These are phyloP conservation scores for Dasypolia templi DNA, from an alignment of 2,888 invertebrate genomes.

Conservation along the genomic window DNA sequence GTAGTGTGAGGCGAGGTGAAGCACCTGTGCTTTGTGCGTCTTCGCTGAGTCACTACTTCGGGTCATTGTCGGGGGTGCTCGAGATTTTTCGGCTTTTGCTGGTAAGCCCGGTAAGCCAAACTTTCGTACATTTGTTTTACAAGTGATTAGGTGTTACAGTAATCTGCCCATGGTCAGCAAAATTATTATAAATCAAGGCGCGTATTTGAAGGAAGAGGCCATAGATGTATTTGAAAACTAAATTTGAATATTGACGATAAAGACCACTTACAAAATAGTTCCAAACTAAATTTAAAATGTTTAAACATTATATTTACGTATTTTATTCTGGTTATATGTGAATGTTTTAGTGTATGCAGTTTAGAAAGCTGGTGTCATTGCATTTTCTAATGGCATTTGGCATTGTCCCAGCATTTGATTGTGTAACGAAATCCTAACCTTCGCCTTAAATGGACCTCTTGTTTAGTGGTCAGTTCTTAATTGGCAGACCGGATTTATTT, in stretches of 20 bases:
- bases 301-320: not conserved
- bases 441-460: conserved; percentile 28
- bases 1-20: conserved; percentile 64
- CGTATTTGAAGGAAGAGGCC: not conserved
- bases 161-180: not conserved
- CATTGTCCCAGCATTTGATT: conserved; percentile 56
- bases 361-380: conserved; percentile 48
- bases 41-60: conserved; percentile 43
- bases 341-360: not conserved
- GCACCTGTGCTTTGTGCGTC: conserved; percentile 58
- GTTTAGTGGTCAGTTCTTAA: conserved; percentile 12
- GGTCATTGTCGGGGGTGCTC: conserved; percentile 53
- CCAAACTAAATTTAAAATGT: too few relatives aligned
- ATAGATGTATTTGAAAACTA: not conserved
- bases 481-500: not conserved
- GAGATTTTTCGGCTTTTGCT: conserved; percentile 48
- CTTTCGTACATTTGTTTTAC: not conserved
- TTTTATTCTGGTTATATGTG: not conserved
- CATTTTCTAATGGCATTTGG: conserved; percentile 54
- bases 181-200: not conserved
- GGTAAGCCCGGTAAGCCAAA: not conserved
- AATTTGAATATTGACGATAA: too few relatives aligned
- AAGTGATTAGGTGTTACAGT: not conserved
- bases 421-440: conserved; percentile 45
- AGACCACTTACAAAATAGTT: too few relatives aligned